These are phyloP conservation scores for Triplophysa dalaica DNA, from an alignment of 2,113 vertebrate species.

Conservation along the genomic window DNA sequence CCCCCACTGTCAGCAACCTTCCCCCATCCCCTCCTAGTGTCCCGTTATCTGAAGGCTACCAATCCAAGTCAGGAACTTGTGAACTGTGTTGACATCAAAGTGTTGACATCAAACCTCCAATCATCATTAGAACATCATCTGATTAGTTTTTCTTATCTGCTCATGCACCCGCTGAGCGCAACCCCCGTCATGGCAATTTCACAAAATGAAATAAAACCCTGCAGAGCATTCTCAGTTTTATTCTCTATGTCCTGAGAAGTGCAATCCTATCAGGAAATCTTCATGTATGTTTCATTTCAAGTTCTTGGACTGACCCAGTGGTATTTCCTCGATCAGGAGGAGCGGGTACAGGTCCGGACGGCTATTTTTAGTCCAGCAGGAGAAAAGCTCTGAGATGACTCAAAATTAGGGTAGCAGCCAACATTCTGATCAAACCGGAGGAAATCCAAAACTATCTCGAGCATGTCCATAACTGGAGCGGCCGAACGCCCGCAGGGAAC, in stretches of 20 bases:
- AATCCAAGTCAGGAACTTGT: slow-evolving; percentile 48
- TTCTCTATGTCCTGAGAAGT: neutral
- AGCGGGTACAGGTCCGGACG: neutral
- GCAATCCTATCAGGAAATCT: neutral
- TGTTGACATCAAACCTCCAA: slow-evolving; percentile 9
- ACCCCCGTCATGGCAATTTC: slow-evolving; percentile 2
- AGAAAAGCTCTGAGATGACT: slow-evolving; percentile 44
- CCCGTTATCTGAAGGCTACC: slow-evolving; percentile 49
- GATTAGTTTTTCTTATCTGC: slow-evolving; percentile 40
- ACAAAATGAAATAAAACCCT: neutral
- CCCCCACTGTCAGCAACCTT: neutral
- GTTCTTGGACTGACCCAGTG: neutral
- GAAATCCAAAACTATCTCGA: slow-evolving; percentile 47
- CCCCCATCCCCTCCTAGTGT: neutral
- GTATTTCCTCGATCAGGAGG: slow-evolving; percentile 24
- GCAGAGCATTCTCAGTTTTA: neutral
- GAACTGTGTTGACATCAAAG: slow-evolving; percentile 54
- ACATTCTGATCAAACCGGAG: slow-evolving; percentile 47
- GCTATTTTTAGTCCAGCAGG: slow-evolving; percentile 44
- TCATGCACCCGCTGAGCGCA: slow-evolving; percentile 32
- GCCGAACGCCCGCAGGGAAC: slow-evolving; percentile 9
- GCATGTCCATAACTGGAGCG: slow-evolving; percentile 51
- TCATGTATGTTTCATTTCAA: slow-evolving; percentile 3
- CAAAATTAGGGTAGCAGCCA: slow-evolving; percentile 49
- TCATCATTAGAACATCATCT: slow-evolving; percentile 40